Percentiles rank a stretch among this genome's conserved stretches.
phyloP scores from a whole-genome alignment of 2,797 vertebrate species.

The Staurois parvus region DNA sequence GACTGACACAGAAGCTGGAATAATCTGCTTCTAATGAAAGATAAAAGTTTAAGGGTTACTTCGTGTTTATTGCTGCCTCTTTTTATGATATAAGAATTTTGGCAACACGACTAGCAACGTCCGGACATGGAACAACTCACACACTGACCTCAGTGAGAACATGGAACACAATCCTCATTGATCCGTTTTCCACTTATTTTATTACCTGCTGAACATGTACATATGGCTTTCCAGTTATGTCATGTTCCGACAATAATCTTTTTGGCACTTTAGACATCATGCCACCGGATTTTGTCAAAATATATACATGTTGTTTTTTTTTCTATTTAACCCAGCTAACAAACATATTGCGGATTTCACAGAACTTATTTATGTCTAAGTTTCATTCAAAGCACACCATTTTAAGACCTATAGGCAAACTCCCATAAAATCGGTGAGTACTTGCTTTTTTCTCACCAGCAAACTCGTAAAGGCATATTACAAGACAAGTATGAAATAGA shows the following conservation, averaged over 20 bases:
- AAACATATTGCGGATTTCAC: constrained; percentile 25
- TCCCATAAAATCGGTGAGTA: neutral
- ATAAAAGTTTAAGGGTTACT: constrained; percentile 7
- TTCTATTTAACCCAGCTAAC: constrained; percentile 27
- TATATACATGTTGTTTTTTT: too few relatives aligned
- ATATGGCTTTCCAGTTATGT: constrained; percentile 47
- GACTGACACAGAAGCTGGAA: neutral
- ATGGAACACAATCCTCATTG: constrained; percentile 27
- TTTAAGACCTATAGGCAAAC: neutral
- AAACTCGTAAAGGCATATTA: neutral
- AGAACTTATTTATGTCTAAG: constrained; percentile 27
- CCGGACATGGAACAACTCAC: constrained; percentile 17
- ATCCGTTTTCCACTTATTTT: constrained; percentile 46
- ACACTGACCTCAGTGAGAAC: constrained; percentile 16
- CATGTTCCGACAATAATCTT: constrained; percentile 47
- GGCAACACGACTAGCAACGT: neutral
- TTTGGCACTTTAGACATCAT: constrained; percentile 40
- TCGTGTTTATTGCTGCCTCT: constrained; percentile 16
- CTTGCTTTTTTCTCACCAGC: neutral
- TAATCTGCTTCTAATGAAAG: neutral
- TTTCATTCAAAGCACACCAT: neutral
- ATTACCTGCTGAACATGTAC: constrained; percentile 43
- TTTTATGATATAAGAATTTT: constrained; percentile 14
- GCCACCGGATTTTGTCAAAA: constrained; percentile 43
- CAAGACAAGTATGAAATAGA: neutral